Conservation (phyloP, 2,888 invertebrate genomes). For the Andricus curvator region DNA sequence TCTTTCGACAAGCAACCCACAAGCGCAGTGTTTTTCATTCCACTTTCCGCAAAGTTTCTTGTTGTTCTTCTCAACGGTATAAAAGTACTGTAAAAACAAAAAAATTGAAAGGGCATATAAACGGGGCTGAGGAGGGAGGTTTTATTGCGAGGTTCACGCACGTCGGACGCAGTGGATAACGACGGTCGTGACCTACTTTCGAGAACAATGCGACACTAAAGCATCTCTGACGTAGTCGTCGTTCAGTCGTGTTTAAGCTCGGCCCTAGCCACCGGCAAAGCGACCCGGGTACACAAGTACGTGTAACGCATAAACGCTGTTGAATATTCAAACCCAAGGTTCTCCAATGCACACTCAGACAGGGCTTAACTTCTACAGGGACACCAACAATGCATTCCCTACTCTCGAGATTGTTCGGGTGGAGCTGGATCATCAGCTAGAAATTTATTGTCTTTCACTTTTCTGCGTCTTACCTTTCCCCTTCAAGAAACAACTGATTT, state of each 20-base stretch:
- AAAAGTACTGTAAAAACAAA: constrained; percentile 46
- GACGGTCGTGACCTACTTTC: constrained; percentile 62
- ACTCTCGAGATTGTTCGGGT: background rate
- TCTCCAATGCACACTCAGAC: constrained; percentile 58
- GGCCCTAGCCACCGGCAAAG: constrained; percentile 44
- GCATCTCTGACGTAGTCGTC: constrained; percentile 48
- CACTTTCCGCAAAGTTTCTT: constrained; percentile 20
- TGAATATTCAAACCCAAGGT: constrained; percentile 73
- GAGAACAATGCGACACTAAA: constrained; percentile 53
- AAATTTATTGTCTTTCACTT: constrained; percentile 49
- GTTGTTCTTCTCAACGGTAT: constrained; percentile 39
- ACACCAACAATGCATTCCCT: background rate
- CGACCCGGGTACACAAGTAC: constrained; percentile 43
- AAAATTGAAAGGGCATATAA: constrained; percentile 32
- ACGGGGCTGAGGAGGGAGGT: constrained; percentile 41
- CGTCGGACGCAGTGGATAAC: constrained; percentile 48
- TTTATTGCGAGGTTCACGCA: constrained; percentile 44
- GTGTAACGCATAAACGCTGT: constrained; percentile 63
- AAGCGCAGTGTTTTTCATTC: constrained; percentile 29
- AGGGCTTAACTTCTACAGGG: constrained; percentile 33
- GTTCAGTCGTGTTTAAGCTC: constrained; percentile 57
- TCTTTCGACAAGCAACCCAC: constrained; percentile 28
- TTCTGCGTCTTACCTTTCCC: constrained; percentile 49
- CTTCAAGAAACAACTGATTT: constrained; percentile 11
- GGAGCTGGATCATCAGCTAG: background rate